phyloP scores from a whole-genome alignment of 53 echinoderm and acorn worm genomes.

The Patiria pectinifera region DNA sequence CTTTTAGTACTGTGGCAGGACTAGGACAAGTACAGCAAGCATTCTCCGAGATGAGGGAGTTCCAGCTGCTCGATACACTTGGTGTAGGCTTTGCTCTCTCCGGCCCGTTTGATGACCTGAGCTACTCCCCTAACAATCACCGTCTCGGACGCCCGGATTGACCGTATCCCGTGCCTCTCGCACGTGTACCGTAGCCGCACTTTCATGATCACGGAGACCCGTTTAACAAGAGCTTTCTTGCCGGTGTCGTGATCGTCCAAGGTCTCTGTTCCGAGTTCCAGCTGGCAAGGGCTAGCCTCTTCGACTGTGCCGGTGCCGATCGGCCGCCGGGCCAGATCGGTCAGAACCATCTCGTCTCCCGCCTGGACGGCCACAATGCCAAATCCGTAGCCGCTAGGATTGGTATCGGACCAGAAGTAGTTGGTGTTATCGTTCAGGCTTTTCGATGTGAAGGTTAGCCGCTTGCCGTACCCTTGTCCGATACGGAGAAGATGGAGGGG shows the following conservation, averaged over 20 bases:
- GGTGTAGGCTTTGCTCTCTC: conserved; percentile 60
- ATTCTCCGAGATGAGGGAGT: conserved; percentile 74
- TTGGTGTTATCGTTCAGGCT: conserved; percentile 72
- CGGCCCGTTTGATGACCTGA: conserved; percentile 53
- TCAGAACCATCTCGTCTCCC: conserved; percentile 69
- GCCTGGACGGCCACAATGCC: conserved; percentile 73
- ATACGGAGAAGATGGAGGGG: conserved; percentile 71
- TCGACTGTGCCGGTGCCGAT: conserved; percentile 74
- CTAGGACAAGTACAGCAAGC: conserved; percentile 40
- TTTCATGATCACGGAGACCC: conserved; percentile 71
- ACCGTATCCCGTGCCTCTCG: conserved; percentile 82
- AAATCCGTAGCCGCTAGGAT: conserved; percentile 76
- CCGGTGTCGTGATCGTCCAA: neutral
- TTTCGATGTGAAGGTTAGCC: conserved; percentile 73
- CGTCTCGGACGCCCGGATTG: conserved; percentile 71
- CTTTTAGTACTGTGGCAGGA: neutral
- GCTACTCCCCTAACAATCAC: conserved; percentile 76
- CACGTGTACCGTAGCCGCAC: conserved; percentile 69
- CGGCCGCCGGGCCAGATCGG: conserved; percentile 65
- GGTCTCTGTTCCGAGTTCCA: conserved; percentile 58
- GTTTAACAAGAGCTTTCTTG: conserved; percentile 55
- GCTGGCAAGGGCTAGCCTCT: conserved; percentile 64
- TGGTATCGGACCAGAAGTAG: conserved; percentile 85
- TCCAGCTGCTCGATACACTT: conserved; percentile 74
- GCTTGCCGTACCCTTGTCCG: conserved; percentile 83